Base-by-base conservation (phyloP, 1,140 invertebrate species). In the Bombus waltoni region DNA sequence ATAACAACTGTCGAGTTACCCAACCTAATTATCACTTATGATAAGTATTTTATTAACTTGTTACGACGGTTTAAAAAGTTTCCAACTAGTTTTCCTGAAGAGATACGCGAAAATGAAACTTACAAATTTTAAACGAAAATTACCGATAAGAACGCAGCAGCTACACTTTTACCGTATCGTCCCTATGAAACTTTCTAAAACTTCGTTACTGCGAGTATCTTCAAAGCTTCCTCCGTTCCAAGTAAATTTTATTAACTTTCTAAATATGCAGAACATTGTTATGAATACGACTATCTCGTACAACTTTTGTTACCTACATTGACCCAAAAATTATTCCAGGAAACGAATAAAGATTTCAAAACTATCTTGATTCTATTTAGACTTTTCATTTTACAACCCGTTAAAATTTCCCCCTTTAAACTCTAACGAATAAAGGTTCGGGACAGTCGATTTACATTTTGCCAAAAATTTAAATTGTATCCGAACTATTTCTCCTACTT, bases 41-140 rank as follows among this genome's bases (percentile, higher is more conserved):
- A 66, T 66, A 66, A 66, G n/a, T 66, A 66, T 66, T 66, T 66
- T 66, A 32, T 66, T 66, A 68, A 68, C 35, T 38, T 25, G 66
- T 25, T 68, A 3, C 66, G 8, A 62, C 18, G n/a, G 13, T 38
- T 35, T 22, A 22, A 68, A 25, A 68, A 68, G 35, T 38, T 68
- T 38, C 62, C 11, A 65, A n/a, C 62, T n/a, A 32, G 28, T 65
- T n/a, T 53, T 15, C 62, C 62, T 0, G n/a, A 32, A 13, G n/a
- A 66, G 65, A 32, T 66, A 66, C 65, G 15, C n/a, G n/a, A 35
- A 35, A 66, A 32, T 66, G 65, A 32, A 66, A 66, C 65, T 32
- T 66, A 25, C 13, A 38, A 68, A 68, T 68, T 68, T 68, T 68
- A 38, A 25, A 68, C 35, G 35, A 38, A 68, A 68, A 68, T 68